Conservation (phyloP, 2,113 vertebrate species). For the Ascaphus truei region DNA sequence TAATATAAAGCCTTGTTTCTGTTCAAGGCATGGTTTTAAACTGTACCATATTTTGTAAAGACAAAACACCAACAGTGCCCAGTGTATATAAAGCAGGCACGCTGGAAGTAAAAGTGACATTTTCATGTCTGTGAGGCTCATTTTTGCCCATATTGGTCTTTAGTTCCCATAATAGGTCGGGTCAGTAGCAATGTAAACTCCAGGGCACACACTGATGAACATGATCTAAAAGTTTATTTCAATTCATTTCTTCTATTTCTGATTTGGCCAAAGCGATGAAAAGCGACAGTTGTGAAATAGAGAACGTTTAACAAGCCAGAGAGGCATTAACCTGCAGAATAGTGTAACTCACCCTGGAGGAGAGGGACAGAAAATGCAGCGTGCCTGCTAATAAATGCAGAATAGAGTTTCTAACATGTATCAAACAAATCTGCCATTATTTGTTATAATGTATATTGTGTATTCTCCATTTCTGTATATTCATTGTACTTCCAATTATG, state of each 20-base stretch:
- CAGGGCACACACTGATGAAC: conserved; percentile 57
- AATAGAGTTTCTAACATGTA: neutral
- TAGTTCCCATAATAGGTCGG: conserved; percentile 44
- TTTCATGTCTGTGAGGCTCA: too few species aligned
- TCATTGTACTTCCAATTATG: too few species aligned
- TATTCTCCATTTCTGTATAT: too few species aligned
- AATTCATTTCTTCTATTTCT: conserved; percentile 62
- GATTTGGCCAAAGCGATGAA: conserved; percentile 64
- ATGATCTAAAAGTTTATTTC: conserved; percentile 59
- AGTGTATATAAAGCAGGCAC: too few species aligned
- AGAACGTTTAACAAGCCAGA: conserved; percentile 72
- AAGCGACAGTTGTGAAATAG: conserved; percentile 69
- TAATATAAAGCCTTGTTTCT: too few species aligned
- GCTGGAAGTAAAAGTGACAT: too few species aligned
- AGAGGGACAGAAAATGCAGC: conserved; percentile 51
- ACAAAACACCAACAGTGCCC: too few species aligned
- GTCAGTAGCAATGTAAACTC: conserved; percentile 53
- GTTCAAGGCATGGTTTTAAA: too few species aligned
- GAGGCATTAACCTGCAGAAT: conserved; percentile 68
- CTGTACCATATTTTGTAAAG: too few species aligned
- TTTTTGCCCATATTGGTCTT: neutral
- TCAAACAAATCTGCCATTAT: neutral
- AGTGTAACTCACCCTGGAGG: conserved; percentile 65
- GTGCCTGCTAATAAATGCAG: neutral
- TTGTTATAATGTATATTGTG: too few species aligned